Evolutionary conservation across 2,888 invertebrate species (phyloP), one percentile per base, ranked within the genome.

Genomic region (Torymus tubicola): DNA sequence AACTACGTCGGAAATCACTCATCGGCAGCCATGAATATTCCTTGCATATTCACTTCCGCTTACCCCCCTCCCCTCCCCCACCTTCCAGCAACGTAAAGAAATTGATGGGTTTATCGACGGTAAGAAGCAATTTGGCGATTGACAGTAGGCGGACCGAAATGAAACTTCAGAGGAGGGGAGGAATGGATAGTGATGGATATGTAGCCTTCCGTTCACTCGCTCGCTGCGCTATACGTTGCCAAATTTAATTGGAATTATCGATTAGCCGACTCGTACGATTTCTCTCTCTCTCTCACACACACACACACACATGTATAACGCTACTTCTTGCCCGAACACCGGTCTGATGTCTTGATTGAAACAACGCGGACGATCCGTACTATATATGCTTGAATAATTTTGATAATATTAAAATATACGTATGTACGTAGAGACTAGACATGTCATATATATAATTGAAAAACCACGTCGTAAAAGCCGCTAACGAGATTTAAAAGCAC

Each of bases 201-300:
- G 53, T 70, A 73, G 80, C 84, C 83, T n/a, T n/a, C 82, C 80
- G 81, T 24, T 24, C 24, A 83, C 83, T 85, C 83, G 80, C 79
- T 84, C n/a, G n/a, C n/a, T n/a, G n/a, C n/a, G n/a, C n/a, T n/a
- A n/a, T n/a, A 85, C 84, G 87, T 87, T 87, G 87, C 86, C 85
- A 87, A 89, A 89, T 90, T 89, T 90, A 89, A 90, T 90, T 90
- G 88, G 86, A 89, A 89, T 89, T 88, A 90, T 90, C 87, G 90
- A 89, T 88, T 87, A 87, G 87, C 86, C 86, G 87, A 86, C 87
- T 86, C 80, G 73, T 63, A 16, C 24, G 53, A 86, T 87, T 87
- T 89, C 86, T 86, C 85, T 24, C 24, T 24, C 24, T n/a, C n/a
- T n/a, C n/a, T n/a, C n/a, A n/a, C n/a, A n/a, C n/a, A n/a, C n/a